phyloP scores from a whole-genome alignment of 64 coral and sea anemone species.

The Montipora capricornis region DNA sequence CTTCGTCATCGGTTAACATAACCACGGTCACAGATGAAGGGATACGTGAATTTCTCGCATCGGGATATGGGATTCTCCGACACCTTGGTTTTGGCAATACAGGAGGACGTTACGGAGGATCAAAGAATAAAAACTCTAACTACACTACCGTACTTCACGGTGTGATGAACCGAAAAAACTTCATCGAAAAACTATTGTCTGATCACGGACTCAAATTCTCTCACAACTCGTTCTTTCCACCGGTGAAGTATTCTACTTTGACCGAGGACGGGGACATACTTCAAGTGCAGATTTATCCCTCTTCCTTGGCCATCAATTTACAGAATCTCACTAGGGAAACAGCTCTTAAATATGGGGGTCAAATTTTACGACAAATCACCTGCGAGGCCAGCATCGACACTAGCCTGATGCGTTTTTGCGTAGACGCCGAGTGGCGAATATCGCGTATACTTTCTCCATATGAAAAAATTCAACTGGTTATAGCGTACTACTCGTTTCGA shows the following conservation, averaged over 20 bases:
- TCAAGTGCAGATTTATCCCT: background rate
- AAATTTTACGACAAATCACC: background rate
- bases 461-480: background rate
- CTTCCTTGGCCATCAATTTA: background rate
- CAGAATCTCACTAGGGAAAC: slow-evolving; percentile 7
- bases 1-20: background rate
- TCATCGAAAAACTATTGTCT: background rate
- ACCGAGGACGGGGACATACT: background rate
- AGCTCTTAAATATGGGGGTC: background rate
- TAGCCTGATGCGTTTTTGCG: background rate
- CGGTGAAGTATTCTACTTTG: background rate
- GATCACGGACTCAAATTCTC: background rate
- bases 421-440: slow-evolving; percentile 8
- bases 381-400: background rate
- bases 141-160: background rate
- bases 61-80: background rate
- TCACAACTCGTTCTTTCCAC: background rate
- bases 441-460: background rate
- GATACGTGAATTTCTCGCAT: background rate
- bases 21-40: background rate
- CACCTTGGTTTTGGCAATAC: background rate
- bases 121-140: background rate
- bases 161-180: background rate
- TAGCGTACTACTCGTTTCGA: background rate
- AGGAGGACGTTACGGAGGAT: background rate